Conservation (phyloP, 2,888 invertebrate species). For the Drosophila affinis region DNA sequence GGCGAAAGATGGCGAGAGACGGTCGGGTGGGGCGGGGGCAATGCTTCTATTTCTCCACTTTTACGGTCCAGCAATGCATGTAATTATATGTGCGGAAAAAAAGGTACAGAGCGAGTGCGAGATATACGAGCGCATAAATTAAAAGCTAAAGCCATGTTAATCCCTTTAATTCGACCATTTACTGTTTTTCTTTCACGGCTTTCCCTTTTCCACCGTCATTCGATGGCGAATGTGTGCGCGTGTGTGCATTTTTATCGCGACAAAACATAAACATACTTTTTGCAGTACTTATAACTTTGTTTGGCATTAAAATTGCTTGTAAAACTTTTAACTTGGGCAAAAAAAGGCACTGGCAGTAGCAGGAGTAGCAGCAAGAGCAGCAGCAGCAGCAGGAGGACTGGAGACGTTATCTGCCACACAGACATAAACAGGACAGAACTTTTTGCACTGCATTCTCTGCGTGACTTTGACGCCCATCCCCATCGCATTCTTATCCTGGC, state of each 20-base stretch:
- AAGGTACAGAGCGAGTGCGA: neutral
- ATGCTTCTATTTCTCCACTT: conserved; percentile 10
- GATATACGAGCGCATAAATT: conserved; percentile 66
- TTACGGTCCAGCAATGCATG: conserved; percentile 22
- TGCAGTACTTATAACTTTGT: conserved; percentile 76
- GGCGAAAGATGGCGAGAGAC: no score
- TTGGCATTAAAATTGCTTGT: conserved; percentile 77
- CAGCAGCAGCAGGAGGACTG: conserved; percentile 13
- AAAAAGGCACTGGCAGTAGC: conserved; percentile 39
- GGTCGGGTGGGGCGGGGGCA: no score
- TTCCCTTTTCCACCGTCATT: neutral
- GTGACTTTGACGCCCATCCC: conserved; percentile 48
- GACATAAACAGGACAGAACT: conserved; percentile 40
- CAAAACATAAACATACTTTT: conserved; percentile 73
- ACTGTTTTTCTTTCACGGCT: conserved; percentile 12
- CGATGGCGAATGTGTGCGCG: neutral
- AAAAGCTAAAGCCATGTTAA: conserved; percentile 79
- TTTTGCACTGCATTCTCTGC: conserved; percentile 49
- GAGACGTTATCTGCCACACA: conserved; percentile 60
- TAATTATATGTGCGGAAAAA: conserved; percentile 14
- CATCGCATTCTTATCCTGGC: conserved; percentile 23
- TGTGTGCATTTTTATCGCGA: conserved; percentile 64
- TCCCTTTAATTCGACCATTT: conserved; percentile 76
- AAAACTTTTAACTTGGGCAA: conserved; percentile 72
- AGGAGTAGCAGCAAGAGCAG: neutral